Base-by-base conservation (phyloP, 2,113 vertebrate species). In the Lophura nycthemera region DNA sequence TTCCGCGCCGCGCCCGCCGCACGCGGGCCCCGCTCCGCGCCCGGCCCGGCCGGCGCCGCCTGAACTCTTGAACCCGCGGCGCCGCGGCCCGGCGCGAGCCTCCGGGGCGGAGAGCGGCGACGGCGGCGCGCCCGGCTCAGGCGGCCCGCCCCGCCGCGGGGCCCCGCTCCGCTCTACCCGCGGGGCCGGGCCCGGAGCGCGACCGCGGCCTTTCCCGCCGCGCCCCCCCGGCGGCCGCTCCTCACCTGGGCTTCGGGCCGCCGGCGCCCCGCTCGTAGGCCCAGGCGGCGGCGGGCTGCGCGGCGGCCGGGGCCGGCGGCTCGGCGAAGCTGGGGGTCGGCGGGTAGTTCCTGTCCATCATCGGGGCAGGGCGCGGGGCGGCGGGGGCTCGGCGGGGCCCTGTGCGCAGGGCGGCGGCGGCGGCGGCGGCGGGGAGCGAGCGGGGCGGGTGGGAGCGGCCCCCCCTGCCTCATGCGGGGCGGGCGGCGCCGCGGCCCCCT, bases 271-370 rank as follows among this genome's bases (percentile, higher is more conserved):
- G 98, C 80, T 99, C 98, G 98, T 99, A 99, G 98, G 99, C 99
- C 99, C 99, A 99, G 95, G 98, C 98, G 90, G 97, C 98, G 96
- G 98, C 96, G 40, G 85, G 96, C 42, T 92, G 92, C 96, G 95
- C 74, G 98, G 97, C 96, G 98, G 97, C 97, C 47, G 98, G 93
- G 95, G 97, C 97, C 97, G 98, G 98, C 97, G 98, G 97, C 96
- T 99, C 99, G 88, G 98, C 96, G 92, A 99, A 99, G 98, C 98
- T 98, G 91, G 98, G 98, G 97, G 98, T 97, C 98, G 98, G 97
- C 98, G 98, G 97, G 98, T 98, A 99, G 97, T 98, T 99, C 97
- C 98, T 98, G 97, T 99, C 99, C 99, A 99, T 99, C 98, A 98
- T 98, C 98, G 98, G 98, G 98, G 97, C 92, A 71, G 89, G 60